phyloP scores from a whole-genome alignment of 2,113 vertebrate species.

The Coracopsis vasa region DNA sequence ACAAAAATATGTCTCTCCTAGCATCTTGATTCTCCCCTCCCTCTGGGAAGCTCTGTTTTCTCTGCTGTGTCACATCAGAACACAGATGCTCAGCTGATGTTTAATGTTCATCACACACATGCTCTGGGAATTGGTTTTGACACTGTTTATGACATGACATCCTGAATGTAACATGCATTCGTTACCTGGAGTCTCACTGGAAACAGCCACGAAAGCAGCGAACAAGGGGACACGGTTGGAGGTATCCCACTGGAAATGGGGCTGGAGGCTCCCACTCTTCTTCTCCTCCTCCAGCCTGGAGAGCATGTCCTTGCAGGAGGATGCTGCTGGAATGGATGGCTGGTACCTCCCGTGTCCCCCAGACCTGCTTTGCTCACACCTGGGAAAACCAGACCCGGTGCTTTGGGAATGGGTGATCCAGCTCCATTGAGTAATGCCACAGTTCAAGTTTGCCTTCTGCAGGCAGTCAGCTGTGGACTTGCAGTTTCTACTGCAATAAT shows the following conservation, averaged over 20 bases:
- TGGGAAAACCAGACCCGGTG: background rate
- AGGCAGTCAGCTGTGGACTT: accelerated
- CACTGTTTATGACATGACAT: background rate
- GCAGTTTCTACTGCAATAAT: background rate
- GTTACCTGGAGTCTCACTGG: background rate
- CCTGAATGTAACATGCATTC: background rate
- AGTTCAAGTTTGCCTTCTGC: background rate
- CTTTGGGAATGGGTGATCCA: background rate
- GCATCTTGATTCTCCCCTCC: background rate
- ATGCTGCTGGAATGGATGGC: background rate
- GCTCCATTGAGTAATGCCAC: accelerated
- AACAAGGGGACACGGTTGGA: accelerated
- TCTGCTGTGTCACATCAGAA: background rate
- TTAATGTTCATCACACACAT: background rate
- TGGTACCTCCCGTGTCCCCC: background rate
- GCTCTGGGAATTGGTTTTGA: background rate
- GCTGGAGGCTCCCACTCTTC: background rate
- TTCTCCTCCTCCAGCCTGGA: background rate
- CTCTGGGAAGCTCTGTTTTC: background rate
- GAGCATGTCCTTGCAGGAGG: background rate
- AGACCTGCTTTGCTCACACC: background rate
- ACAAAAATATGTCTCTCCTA: background rate
- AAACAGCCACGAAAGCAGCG: background rate
- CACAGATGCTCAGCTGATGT: background rate
- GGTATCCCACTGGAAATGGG: background rate